These are phyloP conservation scores for Sebastes oblongus DNA, from an alignment of 2,797 vertebrate species.

Conservation along the genomic window DNA sequence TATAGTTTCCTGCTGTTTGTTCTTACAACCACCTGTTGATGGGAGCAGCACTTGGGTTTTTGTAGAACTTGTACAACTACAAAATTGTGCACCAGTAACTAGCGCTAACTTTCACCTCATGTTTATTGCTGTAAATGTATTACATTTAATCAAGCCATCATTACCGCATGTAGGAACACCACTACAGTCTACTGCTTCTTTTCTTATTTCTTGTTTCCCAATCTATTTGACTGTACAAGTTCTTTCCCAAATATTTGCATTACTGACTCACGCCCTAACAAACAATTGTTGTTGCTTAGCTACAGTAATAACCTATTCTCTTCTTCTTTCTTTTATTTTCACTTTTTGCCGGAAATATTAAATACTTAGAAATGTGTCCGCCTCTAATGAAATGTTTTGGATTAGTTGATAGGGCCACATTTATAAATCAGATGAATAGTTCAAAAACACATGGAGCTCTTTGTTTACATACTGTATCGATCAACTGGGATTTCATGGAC, in stretches of 20 bases:
- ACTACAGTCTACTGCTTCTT: background rate
- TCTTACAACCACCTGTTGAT: background rate
- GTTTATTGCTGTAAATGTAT: background rate
- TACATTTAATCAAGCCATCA: background rate
- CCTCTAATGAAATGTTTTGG: background rate
- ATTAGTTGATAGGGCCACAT: background rate
- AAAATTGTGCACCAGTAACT: too few relatives aligned
- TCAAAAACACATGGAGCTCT: background rate
- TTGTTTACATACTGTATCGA: slow-evolving; percentile 15
- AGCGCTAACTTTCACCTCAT: too few relatives aligned
- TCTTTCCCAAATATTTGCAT: background rate
- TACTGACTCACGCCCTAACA: background rate
- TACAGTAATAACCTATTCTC: background rate
- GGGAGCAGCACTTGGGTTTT: background rate
- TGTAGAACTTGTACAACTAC: background rate
- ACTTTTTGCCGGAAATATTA: background rate
- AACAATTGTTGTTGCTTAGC: background rate
- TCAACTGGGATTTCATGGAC: background rate
- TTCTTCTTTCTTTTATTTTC: background rate
- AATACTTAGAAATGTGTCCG: background rate
- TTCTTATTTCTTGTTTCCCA: background rate
- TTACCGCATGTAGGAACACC: background rate
- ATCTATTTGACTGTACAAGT: background rate
- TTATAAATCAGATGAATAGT: background rate
- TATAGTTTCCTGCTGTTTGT: background rate